Evolutionary conservation across 2,113 vertebrate genomes (phyloP).

Genomic region (Genyomyrus donnyi): DNA sequence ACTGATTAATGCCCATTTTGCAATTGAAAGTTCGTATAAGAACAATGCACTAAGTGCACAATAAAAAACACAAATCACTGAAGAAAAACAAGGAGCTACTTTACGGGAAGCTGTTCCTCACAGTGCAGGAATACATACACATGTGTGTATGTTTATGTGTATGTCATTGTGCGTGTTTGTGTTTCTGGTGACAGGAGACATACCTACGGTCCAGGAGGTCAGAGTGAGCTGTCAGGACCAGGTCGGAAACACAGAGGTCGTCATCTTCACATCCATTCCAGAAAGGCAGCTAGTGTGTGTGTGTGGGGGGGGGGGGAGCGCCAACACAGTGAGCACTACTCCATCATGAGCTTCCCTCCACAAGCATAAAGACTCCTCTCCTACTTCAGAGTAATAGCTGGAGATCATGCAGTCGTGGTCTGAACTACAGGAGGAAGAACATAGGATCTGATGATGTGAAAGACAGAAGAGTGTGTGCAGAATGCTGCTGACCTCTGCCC

Average conservation of each 20-base stretch:
- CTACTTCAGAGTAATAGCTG: background rate
- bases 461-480: background rate
- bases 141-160: background rate
- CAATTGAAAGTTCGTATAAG: background rate
- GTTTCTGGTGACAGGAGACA: background rate
- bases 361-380: background rate
- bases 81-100: background rate
- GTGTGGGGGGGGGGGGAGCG: background rate
- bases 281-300: slow-evolving; percentile 71
- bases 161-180: background rate
- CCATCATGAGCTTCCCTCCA: background rate
- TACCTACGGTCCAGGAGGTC: slow-evolving; percentile 64
- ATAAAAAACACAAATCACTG: background rate
- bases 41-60: background rate
- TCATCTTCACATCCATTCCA: slow-evolving; percentile 92
- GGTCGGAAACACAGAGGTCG: slow-evolving; percentile 78
- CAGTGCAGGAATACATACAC: background rate
- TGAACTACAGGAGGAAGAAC: background rate
- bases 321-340: background rate
- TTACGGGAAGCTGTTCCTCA: background rate
- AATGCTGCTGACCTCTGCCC: slow-evolving; percentile 59
- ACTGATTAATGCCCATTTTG: background rate
- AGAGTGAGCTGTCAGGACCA: slow-evolving; percentile 67
- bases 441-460: background rate
- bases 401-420: background rate